A percentile compares a stretch with the other conserved stretches of the same genome.
Conservation (phyloP, 2,113 vertebrate species). For the Rana temporaria region DNA sequence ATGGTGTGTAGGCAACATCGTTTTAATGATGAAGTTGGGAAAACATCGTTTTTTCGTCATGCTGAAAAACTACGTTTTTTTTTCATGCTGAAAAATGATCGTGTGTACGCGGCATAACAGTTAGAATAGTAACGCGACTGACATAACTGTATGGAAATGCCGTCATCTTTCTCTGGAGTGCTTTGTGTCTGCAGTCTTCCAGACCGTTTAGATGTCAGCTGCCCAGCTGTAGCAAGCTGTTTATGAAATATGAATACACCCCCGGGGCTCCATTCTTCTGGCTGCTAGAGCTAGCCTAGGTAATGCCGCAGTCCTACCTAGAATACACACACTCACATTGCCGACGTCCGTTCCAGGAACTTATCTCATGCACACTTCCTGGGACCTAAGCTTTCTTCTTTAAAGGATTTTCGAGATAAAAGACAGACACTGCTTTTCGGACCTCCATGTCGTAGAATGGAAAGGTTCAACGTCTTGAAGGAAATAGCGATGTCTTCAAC, state of each 20-base stretch:
- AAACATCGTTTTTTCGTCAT: no score
- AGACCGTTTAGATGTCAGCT: conserved; percentile 38
- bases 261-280: conserved; percentile 10
- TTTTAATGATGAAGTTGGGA: no score
- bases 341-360: neutral
- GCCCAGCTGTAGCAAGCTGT: conserved; percentile 48
- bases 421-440: no score
- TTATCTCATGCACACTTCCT: neutral
- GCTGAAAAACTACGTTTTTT: no score
- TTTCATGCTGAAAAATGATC: no score
- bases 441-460: no score
- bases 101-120: no score
- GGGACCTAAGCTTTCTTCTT: no score
- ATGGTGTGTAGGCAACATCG: no score
- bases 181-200: conserved; percentile 38
- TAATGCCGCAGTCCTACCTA: neutral
- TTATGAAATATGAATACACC: conserved; percentile 40
- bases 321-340: neutral
- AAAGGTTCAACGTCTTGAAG: no score
- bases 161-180: neutral
- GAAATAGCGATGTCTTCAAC: no score
- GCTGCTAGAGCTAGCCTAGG: neutral
- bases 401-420: no score
- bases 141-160: conserved; percentile 34
- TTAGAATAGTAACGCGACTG: neutral